phyloP scores from a whole-genome alignment of 2,888 invertebrate genomes.

The Boloria euphrosyne region DNA sequence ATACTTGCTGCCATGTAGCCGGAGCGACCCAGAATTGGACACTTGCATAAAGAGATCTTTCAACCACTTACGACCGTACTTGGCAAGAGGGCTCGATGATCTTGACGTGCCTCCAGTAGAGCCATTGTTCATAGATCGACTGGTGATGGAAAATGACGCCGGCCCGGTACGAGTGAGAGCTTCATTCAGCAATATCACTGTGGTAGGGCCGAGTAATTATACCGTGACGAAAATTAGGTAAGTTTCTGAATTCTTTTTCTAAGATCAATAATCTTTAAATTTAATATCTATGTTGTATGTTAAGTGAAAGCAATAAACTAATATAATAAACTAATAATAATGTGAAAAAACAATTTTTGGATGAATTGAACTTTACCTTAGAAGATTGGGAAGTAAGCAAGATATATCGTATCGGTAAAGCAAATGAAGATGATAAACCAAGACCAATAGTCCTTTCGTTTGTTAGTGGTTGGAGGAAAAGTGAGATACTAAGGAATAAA shows the following conservation, averaged over 20 bases:
- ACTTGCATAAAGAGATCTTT: conserved; percentile 86
- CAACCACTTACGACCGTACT: conserved; percentile 87
- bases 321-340: too few species aligned
- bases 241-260: conserved; percentile 15
- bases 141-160: conserved; percentile 90
- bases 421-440: too few species aligned
- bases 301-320: too few species aligned
- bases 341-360: too few species aligned
- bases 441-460: too few species aligned
- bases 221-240: conserved; percentile 86
- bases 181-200: conserved; percentile 88
- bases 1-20: conserved; percentile 87
- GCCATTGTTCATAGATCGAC: conserved; percentile 85
- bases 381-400: too few species aligned
- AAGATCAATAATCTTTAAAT: too few species aligned
- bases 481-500: too few species aligned
- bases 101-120: conserved; percentile 89
- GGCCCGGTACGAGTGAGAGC: conserved; percentile 89
- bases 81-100: conserved; percentile 86
- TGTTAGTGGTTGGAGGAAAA: too few species aligned
- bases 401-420: too few species aligned
- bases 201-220: conserved; percentile 89
- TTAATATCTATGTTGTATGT: background rate
- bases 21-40: conserved; percentile 85
- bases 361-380: too few species aligned